Evolutionary conservation across 1,140 invertebrate genomes (phyloP).

Genomic region (Drosophila simulans): DNA sequence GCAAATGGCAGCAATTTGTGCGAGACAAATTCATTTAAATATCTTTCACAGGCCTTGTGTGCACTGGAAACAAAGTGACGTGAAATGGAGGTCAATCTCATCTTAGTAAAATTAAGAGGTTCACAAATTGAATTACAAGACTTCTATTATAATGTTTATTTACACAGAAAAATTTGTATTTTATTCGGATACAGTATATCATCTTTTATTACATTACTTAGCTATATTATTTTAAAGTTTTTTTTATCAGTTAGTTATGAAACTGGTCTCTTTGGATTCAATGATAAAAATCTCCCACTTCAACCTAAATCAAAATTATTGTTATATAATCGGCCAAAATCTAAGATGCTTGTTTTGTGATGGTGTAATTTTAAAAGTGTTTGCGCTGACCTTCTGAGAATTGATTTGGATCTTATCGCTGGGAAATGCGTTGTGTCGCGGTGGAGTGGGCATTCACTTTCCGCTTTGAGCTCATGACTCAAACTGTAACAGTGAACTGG

Average conservation of each 20-base stretch:
- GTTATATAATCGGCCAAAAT: background rate
- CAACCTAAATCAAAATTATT: background rate
- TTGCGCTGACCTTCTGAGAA: conserved; percentile 71
- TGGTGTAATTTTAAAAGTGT: conserved; percentile 5
- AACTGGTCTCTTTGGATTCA: too few species aligned
- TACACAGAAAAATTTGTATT: background rate
- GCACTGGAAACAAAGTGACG: conserved; percentile 9
- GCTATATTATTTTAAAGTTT: too few species aligned
- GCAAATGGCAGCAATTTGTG: conserved; percentile 80
- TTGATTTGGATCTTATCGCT: conserved; percentile 55
- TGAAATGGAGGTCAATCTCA: background rate
- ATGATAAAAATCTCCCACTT: too few species aligned
- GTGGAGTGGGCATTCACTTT: conserved; percentile 38
- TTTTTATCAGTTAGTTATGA: too few species aligned
- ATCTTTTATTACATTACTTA: too few species aligned
- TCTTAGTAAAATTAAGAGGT: background rate
- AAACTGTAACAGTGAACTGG: conserved; percentile 65
- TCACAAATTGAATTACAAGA: background rate
- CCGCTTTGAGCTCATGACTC: conserved; percentile 66
- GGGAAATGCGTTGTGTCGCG: conserved; percentile 29
- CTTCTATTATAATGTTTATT: background rate
- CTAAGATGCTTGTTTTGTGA: background rate
- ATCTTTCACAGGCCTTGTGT: conserved; percentile 55
- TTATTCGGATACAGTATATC: too few species aligned
- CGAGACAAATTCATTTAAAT: conserved; percentile 83